These are phyloP conservation scores for Crocallis elinguaria DNA, from an alignment of 2,888 invertebrate species.

Conservation along the genomic window DNA sequence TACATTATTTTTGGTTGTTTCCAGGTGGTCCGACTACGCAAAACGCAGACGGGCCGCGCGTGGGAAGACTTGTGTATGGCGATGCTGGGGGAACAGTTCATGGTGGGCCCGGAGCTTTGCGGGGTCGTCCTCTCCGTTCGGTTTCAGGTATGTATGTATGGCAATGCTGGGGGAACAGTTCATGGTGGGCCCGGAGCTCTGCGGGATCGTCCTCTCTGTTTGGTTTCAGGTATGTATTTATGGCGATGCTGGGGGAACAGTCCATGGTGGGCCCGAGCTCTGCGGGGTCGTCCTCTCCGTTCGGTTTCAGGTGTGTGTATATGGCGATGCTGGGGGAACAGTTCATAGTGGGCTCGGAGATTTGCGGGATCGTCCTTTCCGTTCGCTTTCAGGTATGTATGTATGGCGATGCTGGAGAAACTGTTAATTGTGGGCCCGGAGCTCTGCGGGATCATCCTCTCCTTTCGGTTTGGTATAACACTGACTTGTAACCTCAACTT, in stretches of 20 bases:
- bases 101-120: conserved; percentile 99
- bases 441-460: no score
- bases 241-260: conserved; percentile 99
- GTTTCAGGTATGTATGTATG: conserved; percentile 92
- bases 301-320: conserved; percentile 91
- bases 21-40: conserved; percentile 93
- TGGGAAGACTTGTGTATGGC: conserved; percentile 99
- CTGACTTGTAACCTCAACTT: no score
- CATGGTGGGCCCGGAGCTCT: conserved; percentile 99
- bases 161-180: conserved; percentile 99
- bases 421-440: no score
- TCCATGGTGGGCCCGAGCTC: conserved; percentile 99
- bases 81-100: conserved; percentile 99
- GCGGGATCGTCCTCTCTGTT: conserved; percentile 98
- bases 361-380: conserved; percentile 98
- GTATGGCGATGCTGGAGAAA: no score
- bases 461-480: no score
- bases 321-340: conserved; percentile 99
- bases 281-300: conserved; percentile 99
- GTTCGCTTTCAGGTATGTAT: conserved; percentile 92
- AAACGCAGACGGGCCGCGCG: conserved; percentile 96
- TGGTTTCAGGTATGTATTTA: conserved; percentile 92
- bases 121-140: conserved; percentile 98
- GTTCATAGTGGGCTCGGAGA: conserved; percentile 97
- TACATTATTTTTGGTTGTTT: neutral